Base-by-base conservation (phyloP, 2,888 invertebrate genomes). In the Galerucella calmariensis region DNA sequence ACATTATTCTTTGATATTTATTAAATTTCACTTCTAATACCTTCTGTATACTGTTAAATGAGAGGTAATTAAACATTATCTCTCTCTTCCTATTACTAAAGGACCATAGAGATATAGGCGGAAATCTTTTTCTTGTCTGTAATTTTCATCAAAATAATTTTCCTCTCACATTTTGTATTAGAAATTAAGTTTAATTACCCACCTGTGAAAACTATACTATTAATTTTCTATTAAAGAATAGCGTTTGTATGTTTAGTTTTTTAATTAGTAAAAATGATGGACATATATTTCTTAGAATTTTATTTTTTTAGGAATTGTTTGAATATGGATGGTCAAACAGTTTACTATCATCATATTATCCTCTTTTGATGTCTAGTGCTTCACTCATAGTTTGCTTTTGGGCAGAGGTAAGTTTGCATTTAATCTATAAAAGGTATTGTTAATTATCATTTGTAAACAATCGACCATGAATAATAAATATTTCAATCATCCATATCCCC, bases 331-430 rank as follows among this genome's bases (percentile, higher is more conserved):
- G 96, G 96, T 93, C 96, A 11, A 92, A 93, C 75, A 95, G 95
- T 85, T 90, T 97, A 62, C 90, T 96, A 82, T 95, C 95, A 35
- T 96, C 96, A 0, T 97, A 96, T 88, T 97, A 97, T 88, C 96
- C 97, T 1, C 90, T 97, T 62, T 90, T 97, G 74, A 91, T 97
- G 90, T 95, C 96, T 11, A 95, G 96, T 69, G 94, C 96, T 0
- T 97, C 97, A 0, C 90, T 97, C 75, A 94, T 97, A 80, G 96
- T 97, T 79, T 97, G 97, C 88, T 95, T 96, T 86, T 97, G 97
- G 97, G 97, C 97, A 58, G 97, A 97, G 92, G 95, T 95, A 87
- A 91, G 92, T 90, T 58, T 20, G 41, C 16, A 63, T 62, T 68
- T 62, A 46, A 62, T 59, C 62, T 9, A 61, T 62, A 51, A 41